These are phyloP conservation scores for Trichopria drosophilae DNA, from an alignment of 2,888 invertebrate genomes.

Conservation along the genomic window DNA sequence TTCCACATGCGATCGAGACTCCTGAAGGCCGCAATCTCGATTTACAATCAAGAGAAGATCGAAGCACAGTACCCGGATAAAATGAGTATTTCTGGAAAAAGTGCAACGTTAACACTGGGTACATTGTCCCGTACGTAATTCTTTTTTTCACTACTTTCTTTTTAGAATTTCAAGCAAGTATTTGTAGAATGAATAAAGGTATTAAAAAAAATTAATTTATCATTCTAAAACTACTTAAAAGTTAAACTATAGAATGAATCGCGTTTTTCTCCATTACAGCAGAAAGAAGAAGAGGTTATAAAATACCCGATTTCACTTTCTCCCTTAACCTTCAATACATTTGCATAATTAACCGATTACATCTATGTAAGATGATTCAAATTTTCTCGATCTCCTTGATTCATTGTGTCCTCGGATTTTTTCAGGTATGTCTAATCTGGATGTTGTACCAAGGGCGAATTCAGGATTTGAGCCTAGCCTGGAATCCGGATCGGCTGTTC, in stretches of 20 bases:
- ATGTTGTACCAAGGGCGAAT: constrained; percentile 37
- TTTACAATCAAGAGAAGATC: constrained; percentile 47
- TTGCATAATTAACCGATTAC: too few relatives aligned
- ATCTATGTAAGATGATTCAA: too few relatives aligned
- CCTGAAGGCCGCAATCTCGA: constrained; percentile 51
- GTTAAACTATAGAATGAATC: too few relatives aligned
- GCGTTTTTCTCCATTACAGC: too few relatives aligned
- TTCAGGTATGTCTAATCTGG: too few relatives aligned
- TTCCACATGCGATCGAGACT: constrained; percentile 51
- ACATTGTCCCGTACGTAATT: constrained; percentile 33
- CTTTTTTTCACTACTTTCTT: neutral
- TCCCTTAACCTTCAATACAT: too few relatives aligned
- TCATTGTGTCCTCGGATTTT: neutral
- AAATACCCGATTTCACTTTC: too few relatives aligned
- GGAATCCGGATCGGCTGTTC: constrained; percentile 32
- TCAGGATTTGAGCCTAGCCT: constrained; percentile 35
- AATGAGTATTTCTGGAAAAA: constrained; percentile 33
- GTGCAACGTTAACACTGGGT: constrained; percentile 35
- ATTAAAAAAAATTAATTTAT: too few relatives aligned
- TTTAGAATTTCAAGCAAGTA: too few relatives aligned
- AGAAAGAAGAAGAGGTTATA: too few relatives aligned
- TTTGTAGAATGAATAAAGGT: too few relatives aligned
- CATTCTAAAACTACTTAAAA: too few relatives aligned
- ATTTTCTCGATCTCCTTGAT: neutral
- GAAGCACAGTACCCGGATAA: constrained; percentile 37